Evolutionary conservation across 2,113 vertebrate species (phyloP).

Genomic region (Fulica atra): DNA sequence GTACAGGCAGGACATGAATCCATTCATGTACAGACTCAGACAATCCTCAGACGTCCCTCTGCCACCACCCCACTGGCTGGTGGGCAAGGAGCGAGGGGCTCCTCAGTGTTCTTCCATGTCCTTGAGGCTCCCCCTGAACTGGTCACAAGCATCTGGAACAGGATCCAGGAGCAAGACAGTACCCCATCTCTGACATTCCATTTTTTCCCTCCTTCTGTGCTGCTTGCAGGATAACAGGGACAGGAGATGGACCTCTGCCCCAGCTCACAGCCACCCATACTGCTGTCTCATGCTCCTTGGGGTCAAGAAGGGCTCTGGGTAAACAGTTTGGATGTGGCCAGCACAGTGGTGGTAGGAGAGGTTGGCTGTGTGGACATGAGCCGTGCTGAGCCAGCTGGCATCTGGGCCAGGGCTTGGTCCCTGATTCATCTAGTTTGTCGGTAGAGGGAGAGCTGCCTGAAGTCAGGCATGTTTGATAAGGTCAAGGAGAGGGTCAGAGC

Average conservation of each 20-base stretch:
- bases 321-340: background rate
- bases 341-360: fast-evolving
- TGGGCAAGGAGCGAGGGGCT: background rate
- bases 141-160: background rate
- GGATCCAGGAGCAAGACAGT: background rate
- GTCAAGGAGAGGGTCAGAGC: background rate
- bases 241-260: background rate
- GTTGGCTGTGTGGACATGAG: background rate
- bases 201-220: background rate
- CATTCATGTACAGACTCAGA: background rate
- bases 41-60: background rate
- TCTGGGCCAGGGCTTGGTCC: background rate
- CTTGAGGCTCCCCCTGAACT: background rate
- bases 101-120: background rate
- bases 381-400: background rate
- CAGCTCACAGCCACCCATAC: background rate
- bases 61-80: background rate
- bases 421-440: background rate
- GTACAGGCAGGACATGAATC: background rate
- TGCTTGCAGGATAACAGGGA: background rate
- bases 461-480: fast-evolving
- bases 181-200: background rate
- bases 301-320: background rate
- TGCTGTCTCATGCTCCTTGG: fast-evolving
- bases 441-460: background rate